Evolutionary conservation across 2,113 vertebrate species (phyloP).

Genomic region (Eulemur macaco): DNA sequence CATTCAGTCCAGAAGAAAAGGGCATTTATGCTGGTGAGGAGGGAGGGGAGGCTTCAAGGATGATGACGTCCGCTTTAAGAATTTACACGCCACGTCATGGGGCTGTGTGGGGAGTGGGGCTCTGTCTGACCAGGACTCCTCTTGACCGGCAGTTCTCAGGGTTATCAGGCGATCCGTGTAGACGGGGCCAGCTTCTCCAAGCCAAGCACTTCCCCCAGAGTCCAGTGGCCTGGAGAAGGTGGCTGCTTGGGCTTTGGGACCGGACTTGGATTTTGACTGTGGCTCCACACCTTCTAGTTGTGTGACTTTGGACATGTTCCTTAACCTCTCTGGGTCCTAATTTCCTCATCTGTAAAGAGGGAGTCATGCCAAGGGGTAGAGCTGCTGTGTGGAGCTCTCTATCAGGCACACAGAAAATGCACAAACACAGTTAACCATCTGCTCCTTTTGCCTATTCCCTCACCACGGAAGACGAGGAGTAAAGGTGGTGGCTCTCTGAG

Average conservation of each 20-base stretch:
- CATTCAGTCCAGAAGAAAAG: conserved; percentile 64
- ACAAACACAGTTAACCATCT: background rate
- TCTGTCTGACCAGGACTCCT: background rate
- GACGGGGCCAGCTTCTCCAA: background rate
- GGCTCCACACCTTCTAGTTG: background rate
- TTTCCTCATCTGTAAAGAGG: background rate
- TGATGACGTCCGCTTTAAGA: conserved; percentile 63
- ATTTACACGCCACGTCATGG: background rate
- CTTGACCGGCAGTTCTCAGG: background rate
- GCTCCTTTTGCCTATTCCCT: background rate
- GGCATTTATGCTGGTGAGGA: conserved; percentile 46
- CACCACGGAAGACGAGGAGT: accelerated
- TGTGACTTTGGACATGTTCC: background rate
- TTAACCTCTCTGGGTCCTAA: background rate
- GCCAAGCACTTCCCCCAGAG: accelerated
- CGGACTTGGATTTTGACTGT: background rate
- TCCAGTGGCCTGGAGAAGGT: background rate
- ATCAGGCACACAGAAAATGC: background rate
- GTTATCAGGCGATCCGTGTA: accelerated
- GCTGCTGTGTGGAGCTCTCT: background rate
- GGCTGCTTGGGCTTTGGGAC: background rate
- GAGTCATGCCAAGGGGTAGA: background rate
- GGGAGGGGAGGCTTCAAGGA: conserved; percentile 49
- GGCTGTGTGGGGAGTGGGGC: background rate
- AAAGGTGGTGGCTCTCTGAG: too few species aligned